phyloP scores from a whole-genome alignment of 2,888 invertebrate species.

The Hipparchia sbordonii region DNA sequence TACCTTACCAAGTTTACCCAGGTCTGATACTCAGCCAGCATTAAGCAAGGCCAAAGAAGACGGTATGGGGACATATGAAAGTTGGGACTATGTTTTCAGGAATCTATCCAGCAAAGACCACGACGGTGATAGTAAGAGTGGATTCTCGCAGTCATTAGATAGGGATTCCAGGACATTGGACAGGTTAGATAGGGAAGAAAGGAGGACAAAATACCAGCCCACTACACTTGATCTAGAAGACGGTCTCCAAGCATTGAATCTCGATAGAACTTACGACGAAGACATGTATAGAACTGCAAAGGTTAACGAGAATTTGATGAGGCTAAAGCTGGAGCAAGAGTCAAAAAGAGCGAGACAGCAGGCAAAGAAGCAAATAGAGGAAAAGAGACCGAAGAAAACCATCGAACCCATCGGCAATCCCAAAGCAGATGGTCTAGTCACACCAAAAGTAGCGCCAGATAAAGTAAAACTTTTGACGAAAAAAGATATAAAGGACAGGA shows the following conservation, averaged over 20 bases:
- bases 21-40: conserved; percentile 76
- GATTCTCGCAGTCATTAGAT: conserved; percentile 81
- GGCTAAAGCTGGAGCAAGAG: conserved; percentile 72
- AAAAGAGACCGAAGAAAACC: conserved; percentile 59
- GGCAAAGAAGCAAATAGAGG: conserved; percentile 62
- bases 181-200: conserved; percentile 70
- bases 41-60: conserved; percentile 84
- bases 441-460: conserved; percentile 66
- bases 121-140: conserved; percentile 85
- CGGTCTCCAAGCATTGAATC: conserved; percentile 77
- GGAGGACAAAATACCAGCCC: conserved; percentile 74
- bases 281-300: conserved; percentile 76
- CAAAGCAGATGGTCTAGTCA: conserved; percentile 64
- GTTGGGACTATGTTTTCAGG: conserved; percentile 91
- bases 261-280: conserved; percentile 74
- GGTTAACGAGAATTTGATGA: conserved; percentile 77
- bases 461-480: conserved; percentile 71
- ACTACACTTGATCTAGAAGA: conserved; percentile 82
- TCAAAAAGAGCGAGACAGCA: conserved; percentile 62
- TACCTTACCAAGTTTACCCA: conserved; percentile 69
- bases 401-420: conserved; percentile 70
- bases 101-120: conserved; percentile 90
- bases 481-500: conserved; percentile 71
- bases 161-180: conserved; percentile 75
- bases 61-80: conserved; percentile 86